These are phyloP conservation scores for Cliona cf. orientalis DNA, from an alignment of 37 sponge, comb jelly and placozoan genomes.

Conservation along the genomic window DNA sequence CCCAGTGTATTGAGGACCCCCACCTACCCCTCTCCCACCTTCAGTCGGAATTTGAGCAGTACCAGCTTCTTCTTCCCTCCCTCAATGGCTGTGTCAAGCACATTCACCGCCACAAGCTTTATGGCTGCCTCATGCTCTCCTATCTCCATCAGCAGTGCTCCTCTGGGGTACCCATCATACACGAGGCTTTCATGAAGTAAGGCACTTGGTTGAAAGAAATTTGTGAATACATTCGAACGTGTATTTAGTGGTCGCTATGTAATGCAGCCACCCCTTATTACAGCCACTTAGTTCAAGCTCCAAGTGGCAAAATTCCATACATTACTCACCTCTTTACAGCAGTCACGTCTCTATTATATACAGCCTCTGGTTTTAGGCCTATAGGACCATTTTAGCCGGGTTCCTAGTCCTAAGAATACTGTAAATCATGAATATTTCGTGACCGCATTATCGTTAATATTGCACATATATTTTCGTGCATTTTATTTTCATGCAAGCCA, in stretches of 20 bases:
- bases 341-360: too few species aligned
- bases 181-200: slow-evolving; percentile 55
- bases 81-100: slow-evolving; percentile 41
- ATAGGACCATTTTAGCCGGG: too few species aligned
- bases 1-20: slow-evolving; percentile 52
- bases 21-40: slow-evolving; percentile 75
- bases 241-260: not conserved
- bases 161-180: slow-evolving; percentile 69
- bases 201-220: not conserved
- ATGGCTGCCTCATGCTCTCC: slow-evolving; percentile 77
- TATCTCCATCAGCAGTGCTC: slow-evolving; percentile 65
- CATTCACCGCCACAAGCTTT: slow-evolving; percentile 18
- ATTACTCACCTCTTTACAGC: too few species aligned
- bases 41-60: slow-evolving; percentile 54
- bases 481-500: too few species aligned
- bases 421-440: too few species aligned
- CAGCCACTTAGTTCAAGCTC: too few species aligned
- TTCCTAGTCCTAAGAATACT: too few species aligned
- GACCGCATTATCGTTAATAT: too few species aligned
- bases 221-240: not conserved
- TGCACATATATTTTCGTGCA: too few species aligned
- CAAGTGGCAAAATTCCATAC: too few species aligned
- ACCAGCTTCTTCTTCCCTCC: slow-evolving; percentile 59
- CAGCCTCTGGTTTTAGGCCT: too few species aligned
- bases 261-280: too few species aligned